phyloP scores from a whole-genome alignment of 2,888 invertebrate genomes.

The Epistrophe eligans region DNA sequence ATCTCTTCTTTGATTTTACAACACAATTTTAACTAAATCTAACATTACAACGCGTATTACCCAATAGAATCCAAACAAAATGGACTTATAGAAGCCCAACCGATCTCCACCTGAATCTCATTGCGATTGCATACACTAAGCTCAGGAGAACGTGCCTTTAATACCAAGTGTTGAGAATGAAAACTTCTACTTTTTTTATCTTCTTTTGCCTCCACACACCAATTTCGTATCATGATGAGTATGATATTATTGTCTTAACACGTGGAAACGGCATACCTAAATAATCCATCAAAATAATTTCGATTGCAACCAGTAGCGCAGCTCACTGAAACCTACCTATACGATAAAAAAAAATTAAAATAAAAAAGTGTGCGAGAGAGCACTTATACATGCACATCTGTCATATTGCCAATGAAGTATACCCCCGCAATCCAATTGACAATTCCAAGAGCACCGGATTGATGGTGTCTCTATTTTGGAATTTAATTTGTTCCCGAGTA shows the following conservation, averaged over 20 bases:
- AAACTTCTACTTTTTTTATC: constrained; percentile 25
- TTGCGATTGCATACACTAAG: constrained; percentile 55
- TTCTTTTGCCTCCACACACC: not conserved
- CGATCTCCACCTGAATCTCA: constrained; percentile 49
- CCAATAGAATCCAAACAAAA: constrained; percentile 15
- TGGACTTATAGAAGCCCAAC: not conserved
- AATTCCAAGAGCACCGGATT: constrained; percentile 68
- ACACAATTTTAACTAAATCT: not conserved
- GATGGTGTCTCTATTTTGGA: constrained; percentile 66
- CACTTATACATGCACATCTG: constrained; percentile 1
- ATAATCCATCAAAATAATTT: not conserved
- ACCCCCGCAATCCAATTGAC: constrained; percentile 57
- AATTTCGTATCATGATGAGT: not conserved
- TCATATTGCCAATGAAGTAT: not conserved
- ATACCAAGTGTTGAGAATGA: constrained; percentile 53
- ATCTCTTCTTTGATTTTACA: not conserved
- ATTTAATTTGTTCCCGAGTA: constrained; percentile 79
- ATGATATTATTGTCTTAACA: not conserved
- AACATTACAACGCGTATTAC: not conserved
- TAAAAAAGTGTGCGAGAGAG: constrained; percentile 37
- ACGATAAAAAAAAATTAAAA: not conserved
- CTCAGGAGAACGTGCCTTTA: constrained; percentile 67
- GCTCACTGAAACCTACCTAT: not conserved
- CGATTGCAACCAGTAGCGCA: not conserved
- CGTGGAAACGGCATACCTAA: constrained; percentile 9